A percentile compares a stretch with the other conserved stretches of the same genome.
Conservation (phyloP, 2,113 vertebrate genomes). For the Centropus unirufus region DNA sequence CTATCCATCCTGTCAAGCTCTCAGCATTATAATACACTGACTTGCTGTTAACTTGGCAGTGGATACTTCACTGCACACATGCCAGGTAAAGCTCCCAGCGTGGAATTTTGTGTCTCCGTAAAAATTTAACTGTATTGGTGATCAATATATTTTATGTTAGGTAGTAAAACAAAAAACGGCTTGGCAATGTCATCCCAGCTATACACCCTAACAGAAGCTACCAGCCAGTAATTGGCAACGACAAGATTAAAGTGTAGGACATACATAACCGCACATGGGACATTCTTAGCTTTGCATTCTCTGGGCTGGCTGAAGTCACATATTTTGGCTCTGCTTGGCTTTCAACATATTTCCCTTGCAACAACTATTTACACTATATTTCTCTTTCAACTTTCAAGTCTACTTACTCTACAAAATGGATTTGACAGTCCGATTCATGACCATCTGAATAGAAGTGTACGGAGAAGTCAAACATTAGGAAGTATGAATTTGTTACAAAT, state of each 20-base stretch:
- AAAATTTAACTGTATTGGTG: background rate
- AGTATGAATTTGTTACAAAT: conserved; percentile 62
- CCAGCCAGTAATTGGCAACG: background rate
- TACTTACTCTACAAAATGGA: conserved; percentile 47
- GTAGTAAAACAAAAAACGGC: background rate
- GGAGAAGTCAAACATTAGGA: conserved; percentile 63
- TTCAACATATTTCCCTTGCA: background rate
- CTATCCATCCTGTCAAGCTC: background rate
- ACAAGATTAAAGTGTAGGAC: background rate
- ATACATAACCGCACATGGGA: background rate
- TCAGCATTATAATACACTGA: background rate
- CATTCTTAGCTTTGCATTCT: background rate
- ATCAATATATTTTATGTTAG: background rate
- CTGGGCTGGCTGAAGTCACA: background rate
- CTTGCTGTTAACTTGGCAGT: background rate
- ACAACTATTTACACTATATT: background rate
- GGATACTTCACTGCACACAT: background rate
- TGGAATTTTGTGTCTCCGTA: background rate
- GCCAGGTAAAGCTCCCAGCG: background rate
- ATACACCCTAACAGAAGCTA: background rate
- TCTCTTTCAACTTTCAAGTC: background rate
- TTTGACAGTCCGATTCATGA: conserved; percentile 52
- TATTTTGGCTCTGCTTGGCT: background rate
- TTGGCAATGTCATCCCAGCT: background rate
- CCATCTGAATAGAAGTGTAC: conserved; percentile 51